Conservation (phyloP, 2,888 invertebrate genomes). For the Hanleya hanleyi region DNA sequence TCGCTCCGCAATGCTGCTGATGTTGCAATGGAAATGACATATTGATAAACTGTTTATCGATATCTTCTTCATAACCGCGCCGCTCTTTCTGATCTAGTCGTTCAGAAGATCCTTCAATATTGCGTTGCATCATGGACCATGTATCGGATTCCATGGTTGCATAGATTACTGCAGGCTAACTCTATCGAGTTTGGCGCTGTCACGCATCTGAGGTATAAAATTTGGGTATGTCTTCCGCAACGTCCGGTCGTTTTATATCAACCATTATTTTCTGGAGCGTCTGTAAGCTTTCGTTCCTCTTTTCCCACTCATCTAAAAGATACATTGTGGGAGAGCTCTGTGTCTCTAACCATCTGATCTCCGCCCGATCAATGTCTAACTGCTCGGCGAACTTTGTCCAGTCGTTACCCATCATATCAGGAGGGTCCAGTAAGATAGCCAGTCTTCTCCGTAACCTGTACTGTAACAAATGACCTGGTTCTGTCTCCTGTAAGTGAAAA, state of each 20-base stretch:
- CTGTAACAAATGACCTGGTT: not conserved
- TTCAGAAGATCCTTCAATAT: too few relatives aligned
- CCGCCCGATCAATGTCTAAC: conserved; percentile 30
- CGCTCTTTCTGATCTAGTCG: too few relatives aligned
- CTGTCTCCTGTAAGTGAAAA: not conserved
- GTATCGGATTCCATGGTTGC: too few relatives aligned
- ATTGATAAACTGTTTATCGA: too few relatives aligned
- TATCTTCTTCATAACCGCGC: too few relatives aligned
- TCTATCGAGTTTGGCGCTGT: too few relatives aligned
- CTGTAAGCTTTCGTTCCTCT: conserved; percentile 24
- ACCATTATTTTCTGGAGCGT: conserved; percentile 33
- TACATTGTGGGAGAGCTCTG: conserved; percentile 35
- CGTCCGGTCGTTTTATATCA: conserved; percentile 40
- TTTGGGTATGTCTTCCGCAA: conserved; percentile 35
- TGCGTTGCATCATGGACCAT: too few relatives aligned
- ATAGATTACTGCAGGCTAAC: too few relatives aligned
- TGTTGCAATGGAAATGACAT: too few relatives aligned
- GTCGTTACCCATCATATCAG: conserved; percentile 26
- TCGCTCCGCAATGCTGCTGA: too few relatives aligned
- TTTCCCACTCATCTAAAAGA: conserved; percentile 36
- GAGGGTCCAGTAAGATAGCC: conserved; percentile 37
- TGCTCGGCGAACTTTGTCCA: conserved; percentile 42
- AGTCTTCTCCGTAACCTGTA: conserved; percentile 30
- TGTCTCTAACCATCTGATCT: conserved; percentile 39
- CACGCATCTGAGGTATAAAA: too few relatives aligned